Percentiles rank a stretch among this genome's conserved stretches.
phyloP scores from a whole-genome alignment of 2,888 invertebrate species.

The Scaptomyza cyrtandrae region DNA sequence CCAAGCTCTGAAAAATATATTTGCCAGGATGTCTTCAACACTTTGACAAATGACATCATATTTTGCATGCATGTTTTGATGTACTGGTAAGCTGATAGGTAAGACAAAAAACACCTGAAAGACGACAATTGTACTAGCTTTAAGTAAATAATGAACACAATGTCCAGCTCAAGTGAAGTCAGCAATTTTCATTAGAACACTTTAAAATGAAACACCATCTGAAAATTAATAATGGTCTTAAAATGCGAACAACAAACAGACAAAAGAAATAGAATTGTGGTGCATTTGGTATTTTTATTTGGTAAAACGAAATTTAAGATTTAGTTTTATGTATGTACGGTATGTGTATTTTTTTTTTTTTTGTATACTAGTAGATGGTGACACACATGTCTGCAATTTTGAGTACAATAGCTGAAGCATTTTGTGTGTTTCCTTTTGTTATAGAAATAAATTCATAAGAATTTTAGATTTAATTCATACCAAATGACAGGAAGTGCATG shows the following conservation, averaged over 20 bases:
- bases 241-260: slow-evolving; percentile 26
- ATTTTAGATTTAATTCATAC: slow-evolving; percentile 74
- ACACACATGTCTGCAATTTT: slow-evolving; percentile 29
- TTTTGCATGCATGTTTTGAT: slow-evolving; percentile 32
- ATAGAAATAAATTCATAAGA: slow-evolving; percentile 52
- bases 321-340: neutral
- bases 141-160: neutral
- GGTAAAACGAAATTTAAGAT: slow-evolving; percentile 28
- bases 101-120: slow-evolving; percentile 18
- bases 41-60: slow-evolving; percentile 31
- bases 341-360: no score
- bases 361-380: neutral
- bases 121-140: slow-evolving; percentile 7
- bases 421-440: slow-evolving; percentile 44
- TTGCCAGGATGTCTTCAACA: slow-evolving; percentile 38
- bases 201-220: slow-evolving; percentile 24
- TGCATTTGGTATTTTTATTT: slow-evolving; percentile 37
- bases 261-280: slow-evolving; percentile 24
- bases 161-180: slow-evolving; percentile 9
- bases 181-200: slow-evolving; percentile 37
- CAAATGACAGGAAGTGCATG: slow-evolving; percentile 66
- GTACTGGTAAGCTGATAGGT: slow-evolving; percentile 26
- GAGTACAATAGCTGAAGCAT: slow-evolving; percentile 44
- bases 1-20: neutral
- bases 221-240: slow-evolving; percentile 24